phyloP scores from a whole-genome alignment of 2,113 vertebrate genomes.

The Menura novaehollandiae region DNA sequence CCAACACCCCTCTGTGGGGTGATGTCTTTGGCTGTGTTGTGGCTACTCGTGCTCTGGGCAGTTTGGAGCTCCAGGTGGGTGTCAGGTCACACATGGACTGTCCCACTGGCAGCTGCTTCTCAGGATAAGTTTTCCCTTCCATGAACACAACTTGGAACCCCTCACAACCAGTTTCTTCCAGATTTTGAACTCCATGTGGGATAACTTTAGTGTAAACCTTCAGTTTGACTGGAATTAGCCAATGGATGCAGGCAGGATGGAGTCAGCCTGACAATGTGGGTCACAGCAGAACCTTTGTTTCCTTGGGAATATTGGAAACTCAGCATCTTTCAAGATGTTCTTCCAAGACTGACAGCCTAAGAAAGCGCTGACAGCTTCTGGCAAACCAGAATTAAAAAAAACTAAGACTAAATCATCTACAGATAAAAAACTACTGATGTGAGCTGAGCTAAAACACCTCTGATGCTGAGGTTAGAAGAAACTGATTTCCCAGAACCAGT shows the following conservation, averaged over 20 bases:
- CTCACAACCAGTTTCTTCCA: neutral
- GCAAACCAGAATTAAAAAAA: neutral
- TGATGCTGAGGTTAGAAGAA: neutral
- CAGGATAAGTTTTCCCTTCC: neutral
- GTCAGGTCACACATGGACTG: neutral
- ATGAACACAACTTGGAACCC: neutral
- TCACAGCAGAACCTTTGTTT: neutral
- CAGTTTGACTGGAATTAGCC: neutral
- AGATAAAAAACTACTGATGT: neutral
- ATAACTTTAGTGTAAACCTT: fast-evolving
- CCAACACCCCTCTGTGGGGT: neutral
- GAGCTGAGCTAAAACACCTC: neutral
- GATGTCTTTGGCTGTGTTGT: neutral
- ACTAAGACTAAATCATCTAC: neutral
- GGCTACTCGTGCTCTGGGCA: neutral
- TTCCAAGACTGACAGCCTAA: neutral
- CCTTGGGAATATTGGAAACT: neutral
- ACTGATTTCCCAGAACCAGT: neutral
- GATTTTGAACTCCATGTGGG: neutral
- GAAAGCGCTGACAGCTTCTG: neutral
- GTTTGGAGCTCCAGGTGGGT: neutral
- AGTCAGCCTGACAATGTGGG: neutral
- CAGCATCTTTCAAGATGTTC: neutral
- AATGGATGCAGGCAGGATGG: neutral
- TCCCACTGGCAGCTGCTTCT: neutral